Evolutionary conservation across 2,888 invertebrate genomes (phyloP), one percentile per base, ranked within the genome.

Genomic region (Limnephilus rhombicus): DNA sequence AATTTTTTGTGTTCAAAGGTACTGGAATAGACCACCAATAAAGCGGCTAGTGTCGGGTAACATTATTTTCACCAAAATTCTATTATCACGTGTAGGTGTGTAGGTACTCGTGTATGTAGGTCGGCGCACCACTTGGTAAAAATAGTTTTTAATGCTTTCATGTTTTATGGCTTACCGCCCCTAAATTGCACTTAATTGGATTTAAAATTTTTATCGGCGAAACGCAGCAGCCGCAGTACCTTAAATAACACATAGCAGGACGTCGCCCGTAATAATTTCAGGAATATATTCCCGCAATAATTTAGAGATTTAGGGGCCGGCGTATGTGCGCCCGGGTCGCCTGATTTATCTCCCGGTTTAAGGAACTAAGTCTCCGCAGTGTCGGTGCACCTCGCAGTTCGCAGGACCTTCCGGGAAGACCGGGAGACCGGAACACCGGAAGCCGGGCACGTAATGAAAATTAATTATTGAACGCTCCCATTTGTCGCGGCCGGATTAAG

Each of bases 401-500:
- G 88, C 80, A 80, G 81, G 88, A 31, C 82, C 86, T 81, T 49
- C 80, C 80, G 31, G 88, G 88, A 34, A 49, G 49, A 49, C 45
- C 45, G 45, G 45, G 45, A 53, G 13, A 53, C 53, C 53, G 53
- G 53, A 68, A 91, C 82, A 53, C 89, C 89, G 85, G 91, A 80
- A 83, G 88, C 90, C 37, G 88, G 85, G 88, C 91, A 92, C 93
- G 92, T 92, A 93, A 92, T 93, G 93, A 92, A 92, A 93, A 93
- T 93, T 93, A 93, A 93, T 93, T 93, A 91, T 92, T 90, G 91
- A 92, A 85, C 91, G 87, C 90, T 41, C 91, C 91, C 92, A 93
- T 92, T 93, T 93, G 92, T 92, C 93, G 89, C 80, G 86, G 49
- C 80, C 80, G 80, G 92, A 92, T 92, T 92, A 92, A 90, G 90